Evolutionary conservation across 1,140 invertebrate species (phyloP).

Genomic region (Archivesica marissinica): DNA sequence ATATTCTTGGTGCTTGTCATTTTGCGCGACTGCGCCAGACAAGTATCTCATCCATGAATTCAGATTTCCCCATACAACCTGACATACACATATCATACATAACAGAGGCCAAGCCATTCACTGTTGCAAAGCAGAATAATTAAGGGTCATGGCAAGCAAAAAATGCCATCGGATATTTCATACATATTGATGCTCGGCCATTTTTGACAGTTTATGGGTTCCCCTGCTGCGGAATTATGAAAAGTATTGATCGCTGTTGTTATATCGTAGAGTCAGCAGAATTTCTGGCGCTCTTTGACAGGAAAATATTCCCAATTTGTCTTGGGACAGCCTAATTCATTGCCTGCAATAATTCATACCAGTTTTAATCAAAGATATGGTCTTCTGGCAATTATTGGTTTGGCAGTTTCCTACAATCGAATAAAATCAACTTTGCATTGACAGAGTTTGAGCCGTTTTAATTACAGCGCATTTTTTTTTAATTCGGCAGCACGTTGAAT

Average conservation of each 20-base stretch:
- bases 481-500: too few species aligned
- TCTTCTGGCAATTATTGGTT: background rate
- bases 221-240: conserved; percentile 12
- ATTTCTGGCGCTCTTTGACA: conserved; percentile 41
- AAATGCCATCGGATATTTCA: conserved; percentile 35
- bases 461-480: too few species aligned
- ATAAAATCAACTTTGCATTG: too few species aligned
- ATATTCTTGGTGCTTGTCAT: background rate
- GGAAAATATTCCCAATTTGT: conserved; percentile 57
- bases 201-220: conserved; percentile 40
- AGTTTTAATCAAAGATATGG: conserved; percentile 55
- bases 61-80: background rate
- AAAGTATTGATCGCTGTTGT: conserved; percentile 37
- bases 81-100: background rate
- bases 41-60: background rate
- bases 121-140: background rate
- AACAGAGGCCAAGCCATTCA: background rate
- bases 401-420: background rate
- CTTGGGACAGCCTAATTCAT: conserved; percentile 32
- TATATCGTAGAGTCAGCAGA: conserved; percentile 40
- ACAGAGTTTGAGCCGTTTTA: too few species aligned
- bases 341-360: conserved; percentile 32
- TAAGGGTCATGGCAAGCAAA: conserved; percentile 6
- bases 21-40: background rate
- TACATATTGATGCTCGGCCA: conserved; percentile 20